phyloP scores from a whole-genome alignment of 1,140 invertebrate species.

The Lethrus apterus region DNA sequence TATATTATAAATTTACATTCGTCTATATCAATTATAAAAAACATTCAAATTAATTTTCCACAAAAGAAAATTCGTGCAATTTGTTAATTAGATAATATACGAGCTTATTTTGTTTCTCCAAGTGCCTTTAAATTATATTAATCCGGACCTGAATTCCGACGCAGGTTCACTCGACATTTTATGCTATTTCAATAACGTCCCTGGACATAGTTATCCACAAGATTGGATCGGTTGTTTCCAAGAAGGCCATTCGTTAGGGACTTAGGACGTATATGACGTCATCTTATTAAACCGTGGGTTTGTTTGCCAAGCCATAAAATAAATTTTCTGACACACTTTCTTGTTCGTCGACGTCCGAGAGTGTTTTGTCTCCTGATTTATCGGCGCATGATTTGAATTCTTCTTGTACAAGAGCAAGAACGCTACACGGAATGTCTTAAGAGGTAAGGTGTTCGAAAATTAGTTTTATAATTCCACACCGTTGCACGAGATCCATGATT shows the following conservation, averaged over 20 bases:
- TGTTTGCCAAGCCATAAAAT: constrained; percentile 33
- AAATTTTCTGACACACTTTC: constrained; percentile 31
- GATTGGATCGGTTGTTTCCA: constrained; percentile 25
- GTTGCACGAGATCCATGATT: too few species aligned
- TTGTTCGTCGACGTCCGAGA: constrained; percentile 22
- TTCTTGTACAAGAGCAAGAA: neutral
- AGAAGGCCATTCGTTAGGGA: constrained; percentile 27
- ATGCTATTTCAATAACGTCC: constrained; percentile 13
- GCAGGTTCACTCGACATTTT: neutral
- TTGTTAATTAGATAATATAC: too few species aligned
- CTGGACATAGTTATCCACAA: constrained; percentile 22
- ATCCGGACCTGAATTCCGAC: neutral
- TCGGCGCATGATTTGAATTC: constrained; percentile 34
- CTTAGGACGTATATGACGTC: constrained; percentile 30
- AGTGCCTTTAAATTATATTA: too few species aligned
- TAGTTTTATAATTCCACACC: constrained; percentile 21
- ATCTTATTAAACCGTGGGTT: constrained; percentile 31
- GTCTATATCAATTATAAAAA: too few species aligned
- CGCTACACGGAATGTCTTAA: constrained; percentile 12
- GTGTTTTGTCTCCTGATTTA: constrained; percentile 33
- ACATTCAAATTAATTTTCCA: too few species aligned
- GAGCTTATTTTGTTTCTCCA: too few species aligned
- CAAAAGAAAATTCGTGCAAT: too few species aligned
- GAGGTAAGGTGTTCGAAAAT: constrained; percentile 23
- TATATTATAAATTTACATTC: too few species aligned